phyloP scores from a whole-genome alignment of 2,888 invertebrate genomes.

The Macaria notata region DNA sequence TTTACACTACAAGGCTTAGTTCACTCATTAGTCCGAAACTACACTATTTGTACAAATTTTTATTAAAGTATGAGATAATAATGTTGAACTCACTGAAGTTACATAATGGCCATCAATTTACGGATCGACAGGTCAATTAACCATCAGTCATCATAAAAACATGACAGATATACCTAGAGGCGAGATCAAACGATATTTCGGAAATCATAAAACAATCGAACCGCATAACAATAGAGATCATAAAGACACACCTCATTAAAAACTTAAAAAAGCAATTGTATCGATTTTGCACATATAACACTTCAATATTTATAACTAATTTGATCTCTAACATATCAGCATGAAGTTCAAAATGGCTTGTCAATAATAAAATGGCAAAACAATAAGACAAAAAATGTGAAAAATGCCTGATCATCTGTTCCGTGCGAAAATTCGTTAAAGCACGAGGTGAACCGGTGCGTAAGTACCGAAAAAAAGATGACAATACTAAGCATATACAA shows the following conservation, averaged over 20 bases:
- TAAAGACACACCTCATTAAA: conserved; percentile 24
- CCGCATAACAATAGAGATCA: conserved; percentile 22
- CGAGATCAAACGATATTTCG: not conserved
- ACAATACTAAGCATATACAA: not conserved
- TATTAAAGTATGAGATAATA: no score
- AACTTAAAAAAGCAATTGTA: conserved; percentile 21
- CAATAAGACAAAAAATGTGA: conserved; percentile 41
- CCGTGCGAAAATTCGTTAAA: conserved; percentile 72
- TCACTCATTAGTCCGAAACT: no score
- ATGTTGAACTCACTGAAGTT: no score
- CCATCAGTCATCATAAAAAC: no score
- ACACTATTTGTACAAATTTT: no score
- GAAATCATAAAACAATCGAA: conserved; percentile 19
- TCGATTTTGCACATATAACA: conserved; percentile 12
- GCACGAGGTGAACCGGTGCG: conserved; percentile 65
- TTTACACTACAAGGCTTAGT: no score
- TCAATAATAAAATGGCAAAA: conserved; percentile 12
- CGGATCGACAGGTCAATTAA: no score
- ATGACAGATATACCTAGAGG: not conserved
- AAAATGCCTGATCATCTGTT: conserved; percentile 52
- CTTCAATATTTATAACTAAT: not conserved
- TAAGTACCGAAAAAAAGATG: conserved; percentile 42
- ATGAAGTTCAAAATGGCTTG: conserved; percentile 13
- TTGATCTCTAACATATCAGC: not conserved
- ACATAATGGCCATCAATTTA: no score